These are phyloP conservation scores for Dolichomitus sp. DNA, from an alignment of 2,888 invertebrate genomes.

Conservation along the genomic window DNA sequence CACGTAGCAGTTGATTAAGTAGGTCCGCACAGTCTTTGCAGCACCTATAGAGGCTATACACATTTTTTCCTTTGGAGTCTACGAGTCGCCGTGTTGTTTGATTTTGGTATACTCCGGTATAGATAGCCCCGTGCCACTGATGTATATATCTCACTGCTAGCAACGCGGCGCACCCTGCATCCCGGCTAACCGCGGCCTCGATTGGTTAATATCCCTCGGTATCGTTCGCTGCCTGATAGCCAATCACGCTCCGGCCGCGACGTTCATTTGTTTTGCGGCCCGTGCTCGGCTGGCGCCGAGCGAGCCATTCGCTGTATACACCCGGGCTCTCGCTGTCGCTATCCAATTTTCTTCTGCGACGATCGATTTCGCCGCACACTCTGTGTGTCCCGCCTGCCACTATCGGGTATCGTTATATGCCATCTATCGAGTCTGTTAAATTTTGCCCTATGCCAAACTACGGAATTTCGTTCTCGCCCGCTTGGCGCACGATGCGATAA, in stretches of 20 bases:
- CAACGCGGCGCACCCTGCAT: slow-evolving; percentile 6
- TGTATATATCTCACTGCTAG: slow-evolving; percentile 19
- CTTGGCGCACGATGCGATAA: background rate
- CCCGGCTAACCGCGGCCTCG: slow-evolving; percentile 63
- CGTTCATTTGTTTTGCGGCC: slow-evolving; percentile 81
- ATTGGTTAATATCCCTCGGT: slow-evolving; percentile 75
- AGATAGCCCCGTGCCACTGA: background rate
- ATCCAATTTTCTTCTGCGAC: slow-evolving; percentile 67
- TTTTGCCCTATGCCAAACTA: slow-evolving; percentile 3
- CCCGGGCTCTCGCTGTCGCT: slow-evolving; percentile 29
- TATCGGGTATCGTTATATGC: background rate
- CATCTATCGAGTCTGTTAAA: slow-evolving; percentile 2
- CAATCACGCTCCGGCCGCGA: slow-evolving; percentile 77
- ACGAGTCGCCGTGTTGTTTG: background rate
- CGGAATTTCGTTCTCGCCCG: background rate
- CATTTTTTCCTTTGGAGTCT: background rate
- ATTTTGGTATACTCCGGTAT: background rate
- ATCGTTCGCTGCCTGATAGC: slow-evolving; percentile 75
- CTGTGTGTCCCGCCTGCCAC: slow-evolving; percentile 20
- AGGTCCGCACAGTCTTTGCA: background rate
- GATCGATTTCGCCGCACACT: slow-evolving; percentile 66
- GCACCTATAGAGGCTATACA: background rate
- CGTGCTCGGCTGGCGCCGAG: slow-evolving; percentile 74
- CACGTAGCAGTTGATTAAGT: background rate
- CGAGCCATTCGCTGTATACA: slow-evolving; percentile 35